These are phyloP conservation scores for Esperia sulphurella DNA, from an alignment of 2,888 invertebrate genomes.

Conservation along the genomic window DNA sequence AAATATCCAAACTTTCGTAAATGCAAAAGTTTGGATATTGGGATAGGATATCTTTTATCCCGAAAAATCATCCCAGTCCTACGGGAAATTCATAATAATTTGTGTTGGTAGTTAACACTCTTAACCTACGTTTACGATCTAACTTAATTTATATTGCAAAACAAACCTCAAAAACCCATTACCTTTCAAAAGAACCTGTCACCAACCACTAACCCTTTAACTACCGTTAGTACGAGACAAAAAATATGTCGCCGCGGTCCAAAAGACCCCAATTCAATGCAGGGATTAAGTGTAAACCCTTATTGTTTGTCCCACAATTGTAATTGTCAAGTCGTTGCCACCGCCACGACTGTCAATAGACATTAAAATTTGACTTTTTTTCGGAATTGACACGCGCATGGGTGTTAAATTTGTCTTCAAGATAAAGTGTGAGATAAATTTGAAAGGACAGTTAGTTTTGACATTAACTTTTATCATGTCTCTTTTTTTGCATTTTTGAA, in stretches of 20 bases:
- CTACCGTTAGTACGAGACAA: conserved; percentile 9
- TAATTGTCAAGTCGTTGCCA: conserved; percentile 27
- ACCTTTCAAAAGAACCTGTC: background rate
- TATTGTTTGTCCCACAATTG: conserved; percentile 27
- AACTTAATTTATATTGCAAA: no score
- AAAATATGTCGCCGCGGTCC: conserved; percentile 21
- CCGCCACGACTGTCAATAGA: conserved; percentile 19
- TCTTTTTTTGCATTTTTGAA: no score
- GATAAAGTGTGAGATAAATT: background rate
- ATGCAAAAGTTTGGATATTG: no score
- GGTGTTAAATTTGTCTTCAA: background rate
- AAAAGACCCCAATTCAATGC: conserved; percentile 27
- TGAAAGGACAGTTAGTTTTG: background rate
- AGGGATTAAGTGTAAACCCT: conserved; percentile 35
- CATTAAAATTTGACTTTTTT: background rate
- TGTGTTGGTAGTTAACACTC: no score
- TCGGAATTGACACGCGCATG: background rate
- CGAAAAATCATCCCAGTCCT: no score
- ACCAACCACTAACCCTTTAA: background rate
- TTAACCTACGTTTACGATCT: no score
- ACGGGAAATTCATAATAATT: no score
- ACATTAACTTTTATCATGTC: no score
- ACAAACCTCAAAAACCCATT: background rate
- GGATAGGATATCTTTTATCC: no score
- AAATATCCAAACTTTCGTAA: no score